phyloP scores from a whole-genome alignment of 1,140 invertebrate species.

The Thrips palmi region DNA sequence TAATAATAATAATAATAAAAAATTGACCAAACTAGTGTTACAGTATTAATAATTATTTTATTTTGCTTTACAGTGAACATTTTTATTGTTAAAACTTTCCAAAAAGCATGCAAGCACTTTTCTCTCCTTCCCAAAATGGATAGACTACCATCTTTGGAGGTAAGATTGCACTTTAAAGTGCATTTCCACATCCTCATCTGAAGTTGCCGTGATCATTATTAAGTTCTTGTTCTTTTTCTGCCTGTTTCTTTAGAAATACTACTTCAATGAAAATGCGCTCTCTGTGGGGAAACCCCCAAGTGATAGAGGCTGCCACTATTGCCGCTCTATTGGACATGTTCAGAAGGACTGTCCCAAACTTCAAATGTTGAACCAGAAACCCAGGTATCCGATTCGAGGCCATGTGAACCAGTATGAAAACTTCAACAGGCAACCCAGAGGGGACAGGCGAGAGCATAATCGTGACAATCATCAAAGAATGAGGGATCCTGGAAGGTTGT shows the following conservation, averaged over 20 bases:
- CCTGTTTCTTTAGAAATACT: conserved; percentile 23
- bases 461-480: no score
- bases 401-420: no score
- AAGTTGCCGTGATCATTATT: neutral
- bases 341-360: conserved; percentile 28
- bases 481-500: no score
- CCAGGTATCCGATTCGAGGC: no score
- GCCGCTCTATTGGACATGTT: conserved; percentile 37
- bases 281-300: conserved; percentile 29
- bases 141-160: no score
- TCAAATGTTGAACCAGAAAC: no score
- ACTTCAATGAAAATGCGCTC: conserved; percentile 22
- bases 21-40: no score
- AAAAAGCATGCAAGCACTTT: conserved; percentile 21
- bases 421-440: no score
- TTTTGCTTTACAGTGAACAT: conserved; percentile 29
- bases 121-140: neutral
- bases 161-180: no score
- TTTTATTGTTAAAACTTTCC: conserved; percentile 30
- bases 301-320: conserved; percentile 33
- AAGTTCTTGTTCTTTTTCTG: neutral
- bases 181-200: conserved; percentile 1
- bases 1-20: no score
- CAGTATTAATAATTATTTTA: no score
- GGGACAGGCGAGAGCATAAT: no score